Evolutionary conservation across 2,797 vertebrate species (phyloP), one percentile per base, ranked within the genome.

Genomic region (Sebastes glaucus): DNA sequence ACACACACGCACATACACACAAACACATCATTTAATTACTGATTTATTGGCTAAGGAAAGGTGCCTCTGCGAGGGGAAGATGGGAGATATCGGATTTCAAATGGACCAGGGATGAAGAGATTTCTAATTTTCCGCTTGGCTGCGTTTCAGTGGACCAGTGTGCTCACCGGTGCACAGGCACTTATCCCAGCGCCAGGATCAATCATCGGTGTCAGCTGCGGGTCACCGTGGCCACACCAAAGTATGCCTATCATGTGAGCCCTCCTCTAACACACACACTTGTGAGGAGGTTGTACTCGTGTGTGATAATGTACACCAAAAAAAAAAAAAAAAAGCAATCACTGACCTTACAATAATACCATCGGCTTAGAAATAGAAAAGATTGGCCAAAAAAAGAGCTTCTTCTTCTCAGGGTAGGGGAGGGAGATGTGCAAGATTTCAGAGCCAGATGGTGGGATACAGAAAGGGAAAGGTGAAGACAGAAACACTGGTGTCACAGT

Each of bases 121-220:
- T 95, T 96, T 96, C 95, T 96, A 94, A 96, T 96, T 96, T 96
- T 96, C 94, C 74, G 87, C 92, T 88, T 95, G 96, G 89, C 92
- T 94, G 93, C 89, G 20, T 96, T 93, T 95, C 92, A 91, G 89
- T 84, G 88, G 87, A 74, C 74, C 52, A 28, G 85, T 74, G 89
- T 53, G 71, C 90, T 88, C 85, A 32, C 80, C 74, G 71, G 84
- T 82, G 88, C 74, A 53, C 83, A 80, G 89, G 86, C 92, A 90
- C 90, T 94, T 93, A 94, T 90, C 85, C 87, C 87, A 72, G 89
- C 81, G 76, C 85, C 84, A 71, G 92, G 95, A 95, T 95, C 94
- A 95, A 95, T 95, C 95, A 94, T 89, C 11, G 70, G 81, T 92
- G 94, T 93, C 94, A 93, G 92, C 84, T 67, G 81, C 16, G 59